Conservation (phyloP, 2,797 vertebrate species). For the Aphelocoma californica region DNA sequence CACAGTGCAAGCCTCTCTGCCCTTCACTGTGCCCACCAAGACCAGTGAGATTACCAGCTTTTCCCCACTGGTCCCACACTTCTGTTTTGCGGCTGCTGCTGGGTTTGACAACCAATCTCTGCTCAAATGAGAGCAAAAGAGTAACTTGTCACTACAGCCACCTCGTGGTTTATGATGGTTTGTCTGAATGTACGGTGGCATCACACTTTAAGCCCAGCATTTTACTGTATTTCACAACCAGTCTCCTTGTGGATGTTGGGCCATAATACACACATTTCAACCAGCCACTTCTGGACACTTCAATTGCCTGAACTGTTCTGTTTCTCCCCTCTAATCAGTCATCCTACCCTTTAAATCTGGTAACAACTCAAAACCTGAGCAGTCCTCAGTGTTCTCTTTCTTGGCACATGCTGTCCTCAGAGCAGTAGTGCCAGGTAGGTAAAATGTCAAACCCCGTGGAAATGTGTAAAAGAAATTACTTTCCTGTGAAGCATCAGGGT, state of each 20-base stretch:
- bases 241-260: neutral
- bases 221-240: neutral
- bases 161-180: neutral
- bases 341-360: neutral
- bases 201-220: neutral
- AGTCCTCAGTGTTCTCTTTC: neutral
- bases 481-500: neutral
- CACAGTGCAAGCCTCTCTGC: neutral
- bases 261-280: neutral
- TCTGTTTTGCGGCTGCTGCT: neutral
- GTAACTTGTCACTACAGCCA: accelerated
- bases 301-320: neutral
- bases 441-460: neutral
- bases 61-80: neutral
- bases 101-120: neutral
- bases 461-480: neutral
- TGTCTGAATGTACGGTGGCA: neutral
- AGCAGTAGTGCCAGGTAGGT: neutral
- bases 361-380: neutral
- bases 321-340: neutral
- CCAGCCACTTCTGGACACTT: neutral
- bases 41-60: neutral
- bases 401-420: neutral
- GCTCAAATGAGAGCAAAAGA: neutral
- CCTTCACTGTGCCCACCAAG: neutral